Conservation (phyloP, 1,140 invertebrate genomes). For the Belonocnema kinseyi region DNA sequence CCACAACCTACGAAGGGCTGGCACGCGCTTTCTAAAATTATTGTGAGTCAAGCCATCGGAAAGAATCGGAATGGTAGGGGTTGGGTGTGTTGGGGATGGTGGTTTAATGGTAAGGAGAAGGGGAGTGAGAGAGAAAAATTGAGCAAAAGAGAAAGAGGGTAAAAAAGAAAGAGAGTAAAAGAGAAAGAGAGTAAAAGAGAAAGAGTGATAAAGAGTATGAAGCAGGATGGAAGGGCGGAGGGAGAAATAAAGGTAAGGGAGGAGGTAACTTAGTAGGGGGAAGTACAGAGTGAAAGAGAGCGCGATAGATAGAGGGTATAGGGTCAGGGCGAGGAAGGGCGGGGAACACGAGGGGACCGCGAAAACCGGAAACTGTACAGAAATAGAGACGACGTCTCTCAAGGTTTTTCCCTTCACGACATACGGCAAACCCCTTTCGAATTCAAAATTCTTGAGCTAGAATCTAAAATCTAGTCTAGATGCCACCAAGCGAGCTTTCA, state of each 20-base stretch:
- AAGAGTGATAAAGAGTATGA: constrained; percentile 22
- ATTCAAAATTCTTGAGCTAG: constrained; percentile 54
- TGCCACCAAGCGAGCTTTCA: constrained; percentile 38
- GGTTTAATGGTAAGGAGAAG: not conserved
- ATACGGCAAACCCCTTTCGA: constrained; percentile 55
- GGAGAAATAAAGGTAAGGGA: too few species aligned
- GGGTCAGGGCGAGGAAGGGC: constrained; percentile 20
- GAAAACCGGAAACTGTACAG: constrained; percentile 68
- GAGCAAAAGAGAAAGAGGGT: not conserved
- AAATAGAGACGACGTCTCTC: constrained; percentile 62
- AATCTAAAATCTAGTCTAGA: constrained; percentile 51
- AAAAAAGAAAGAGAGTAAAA: constrained; percentile 5
- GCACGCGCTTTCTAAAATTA: constrained; percentile 52
- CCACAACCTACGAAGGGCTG: constrained; percentile 43
- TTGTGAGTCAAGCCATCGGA: constrained; percentile 40
- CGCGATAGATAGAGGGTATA: not conserved
- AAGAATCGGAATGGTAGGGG: constrained; percentile 30
- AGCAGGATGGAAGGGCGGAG: not conserved
- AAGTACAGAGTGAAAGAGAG: constrained; percentile 26
- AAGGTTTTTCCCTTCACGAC: constrained; percentile 58
- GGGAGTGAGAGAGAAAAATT: not conserved
- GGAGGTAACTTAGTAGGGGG: constrained; percentile 3
- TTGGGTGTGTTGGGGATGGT: not conserved
- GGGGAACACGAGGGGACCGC: constrained; percentile 53
- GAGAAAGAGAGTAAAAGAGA: not conserved